These are phyloP conservation scores for Cotesia congregata DNA, from an alignment of 2,888 invertebrate species.

Conservation along the genomic window DNA sequence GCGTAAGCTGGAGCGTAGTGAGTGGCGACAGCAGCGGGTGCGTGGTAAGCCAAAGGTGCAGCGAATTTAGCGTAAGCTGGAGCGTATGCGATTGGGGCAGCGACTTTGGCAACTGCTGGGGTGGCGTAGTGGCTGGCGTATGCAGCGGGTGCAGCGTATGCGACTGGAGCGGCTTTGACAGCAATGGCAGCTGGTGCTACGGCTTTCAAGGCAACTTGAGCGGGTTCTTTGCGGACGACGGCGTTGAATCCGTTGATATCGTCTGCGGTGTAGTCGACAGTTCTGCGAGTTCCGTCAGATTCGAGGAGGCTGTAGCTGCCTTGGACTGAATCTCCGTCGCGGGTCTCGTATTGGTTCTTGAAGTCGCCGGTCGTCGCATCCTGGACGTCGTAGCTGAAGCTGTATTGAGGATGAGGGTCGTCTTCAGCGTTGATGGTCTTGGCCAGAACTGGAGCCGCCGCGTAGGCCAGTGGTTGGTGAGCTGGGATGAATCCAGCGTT, in stretches of 20 bases:
- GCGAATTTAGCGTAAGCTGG: conserved; percentile 18
- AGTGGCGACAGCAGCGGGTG: conserved; percentile 47
- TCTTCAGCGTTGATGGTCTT: conserved; percentile 61
- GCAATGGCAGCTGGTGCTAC: conserved; percentile 31
- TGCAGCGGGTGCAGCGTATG: conserved; percentile 33
- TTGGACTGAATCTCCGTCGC: conserved; percentile 51
- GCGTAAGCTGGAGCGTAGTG: conserved; percentile 53
- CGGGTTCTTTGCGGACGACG: conserved; percentile 63
- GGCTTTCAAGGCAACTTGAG: conserved; percentile 49
- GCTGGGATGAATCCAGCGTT: conserved; percentile 72
- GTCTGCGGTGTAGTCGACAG: conserved; percentile 53
- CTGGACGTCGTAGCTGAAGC: conserved; percentile 62
- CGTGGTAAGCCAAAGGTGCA: conserved; percentile 42
- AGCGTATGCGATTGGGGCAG: conserved; percentile 47
- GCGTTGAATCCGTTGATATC: conserved; percentile 57
- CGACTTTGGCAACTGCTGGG: conserved; percentile 13
- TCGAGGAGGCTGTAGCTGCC: conserved; percentile 67
- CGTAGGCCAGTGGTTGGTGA: conserved; percentile 62
- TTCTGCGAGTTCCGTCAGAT: conserved; percentile 65
- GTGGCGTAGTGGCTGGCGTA: not conserved
- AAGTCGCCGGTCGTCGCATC: conserved; percentile 52
- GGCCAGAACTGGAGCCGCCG: conserved; percentile 59
- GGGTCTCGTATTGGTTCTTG: conserved; percentile 52
- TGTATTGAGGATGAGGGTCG: conserved; percentile 67
- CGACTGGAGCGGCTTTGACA: conserved; percentile 44